Conservation (phyloP, 2,113 vertebrate species). For the Campylomormyrus tamandua region DNA sequence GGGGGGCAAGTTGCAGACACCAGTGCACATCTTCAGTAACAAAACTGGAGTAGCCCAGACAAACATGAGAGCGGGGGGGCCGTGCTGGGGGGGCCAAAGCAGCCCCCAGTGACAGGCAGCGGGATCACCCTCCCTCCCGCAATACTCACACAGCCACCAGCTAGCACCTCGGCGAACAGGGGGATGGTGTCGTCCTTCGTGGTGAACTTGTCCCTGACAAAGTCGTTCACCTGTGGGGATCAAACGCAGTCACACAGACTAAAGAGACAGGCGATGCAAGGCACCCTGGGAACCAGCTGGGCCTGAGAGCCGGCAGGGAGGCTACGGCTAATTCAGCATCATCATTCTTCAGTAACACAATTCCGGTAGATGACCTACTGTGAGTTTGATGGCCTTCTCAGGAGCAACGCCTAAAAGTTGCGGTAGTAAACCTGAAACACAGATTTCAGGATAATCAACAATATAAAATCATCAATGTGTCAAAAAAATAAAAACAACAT, state of each 20-base stretch:
- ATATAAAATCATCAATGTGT: not conserved
- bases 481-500: not conserved
- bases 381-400: conserved; percentile 96
- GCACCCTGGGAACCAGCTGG: not conserved
- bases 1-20: not conserved
- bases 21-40: not conserved
- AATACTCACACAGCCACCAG: conserved; percentile 84
- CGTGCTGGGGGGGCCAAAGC: not conserved
- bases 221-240: conserved; percentile 81
- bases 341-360: not conserved
- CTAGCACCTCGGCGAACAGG: conserved; percentile 75
- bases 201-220: conserved; percentile 94
- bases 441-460: not conserved
- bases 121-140: not conserved
- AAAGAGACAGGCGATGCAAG: not conserved
- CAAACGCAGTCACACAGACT: not conserved
- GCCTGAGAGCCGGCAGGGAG: not conserved
- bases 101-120: not conserved
- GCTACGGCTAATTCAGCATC: not conserved
- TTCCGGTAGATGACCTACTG: conserved; percentile 67
- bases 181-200: conserved; percentile 72
- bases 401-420: conserved; percentile 94
- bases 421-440: conserved; percentile 78
- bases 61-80: not conserved
- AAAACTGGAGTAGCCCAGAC: not conserved